phyloP scores from a whole-genome alignment of 2,113 vertebrate species.

The Thryonomys swinderianus region DNA sequence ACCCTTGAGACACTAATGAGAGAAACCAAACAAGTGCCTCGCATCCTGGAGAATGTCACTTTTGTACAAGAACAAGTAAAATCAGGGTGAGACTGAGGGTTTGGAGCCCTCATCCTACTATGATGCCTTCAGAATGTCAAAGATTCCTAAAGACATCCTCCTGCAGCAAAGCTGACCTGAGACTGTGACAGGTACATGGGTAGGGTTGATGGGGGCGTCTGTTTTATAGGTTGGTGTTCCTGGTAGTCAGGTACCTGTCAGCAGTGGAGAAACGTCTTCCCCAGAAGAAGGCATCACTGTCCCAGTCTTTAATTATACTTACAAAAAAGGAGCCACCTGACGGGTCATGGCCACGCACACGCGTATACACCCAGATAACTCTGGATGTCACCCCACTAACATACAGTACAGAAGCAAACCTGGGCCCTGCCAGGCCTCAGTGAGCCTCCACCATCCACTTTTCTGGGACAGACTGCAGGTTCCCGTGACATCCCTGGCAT shows the following conservation, averaged over 20 bases:
- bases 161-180: not conserved
- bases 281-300: not conserved
- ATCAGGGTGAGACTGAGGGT: rapidly evolving
- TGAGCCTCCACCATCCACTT: too few species aligned
- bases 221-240: not conserved
- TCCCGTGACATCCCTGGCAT: not conserved
- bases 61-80: not conserved
- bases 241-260: not conserved
- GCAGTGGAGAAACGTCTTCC: not conserved
- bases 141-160: not conserved
- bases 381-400: not conserved
- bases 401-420: not conserved
- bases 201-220: not conserved
- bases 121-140: not conserved
- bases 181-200: not conserved
- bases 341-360: not conserved
- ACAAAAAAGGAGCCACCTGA: not conserved
- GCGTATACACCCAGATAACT: not conserved
- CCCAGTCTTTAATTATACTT: not conserved
- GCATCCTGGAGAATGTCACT: not conserved
- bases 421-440: too few species aligned
- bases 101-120: not conserved
- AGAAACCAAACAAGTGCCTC: not conserved
- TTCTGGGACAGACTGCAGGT: not conserved
- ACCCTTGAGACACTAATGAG: not conserved